Conservation (phyloP, 2,888 invertebrate species). For the Himalopsyche anomala region DNA sequence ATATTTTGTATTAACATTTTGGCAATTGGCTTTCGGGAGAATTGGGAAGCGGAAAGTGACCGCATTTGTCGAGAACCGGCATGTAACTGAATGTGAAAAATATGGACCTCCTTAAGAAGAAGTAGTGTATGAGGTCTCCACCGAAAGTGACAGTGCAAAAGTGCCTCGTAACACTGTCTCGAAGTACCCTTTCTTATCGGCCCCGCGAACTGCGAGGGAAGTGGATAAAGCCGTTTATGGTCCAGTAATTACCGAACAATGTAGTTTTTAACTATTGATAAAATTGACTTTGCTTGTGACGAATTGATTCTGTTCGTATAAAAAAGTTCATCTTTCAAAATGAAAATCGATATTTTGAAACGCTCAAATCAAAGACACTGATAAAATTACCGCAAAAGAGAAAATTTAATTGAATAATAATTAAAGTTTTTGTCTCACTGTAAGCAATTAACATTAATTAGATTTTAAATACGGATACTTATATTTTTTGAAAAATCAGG, state of each 20-base stretch:
- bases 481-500: too few relatives aligned
- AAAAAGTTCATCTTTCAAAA: neutral
- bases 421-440: too few relatives aligned
- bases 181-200: slow-evolving; percentile 35
- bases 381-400: neutral
- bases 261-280: neutral
- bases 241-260: slow-evolving; percentile 1
- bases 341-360: neutral
- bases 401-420: too few relatives aligned
- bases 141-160: slow-evolving; percentile 55
- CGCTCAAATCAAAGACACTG: neutral
- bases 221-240: slow-evolving; percentile 20
- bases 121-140: slow-evolving; percentile 53
- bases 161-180: slow-evolving; percentile 37
- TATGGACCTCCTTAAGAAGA: slow-evolving; percentile 56
- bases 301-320: neutral
- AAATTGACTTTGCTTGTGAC: slow-evolving; percentile 24
- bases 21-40: slow-evolving; percentile 1
- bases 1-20: slow-evolving; percentile 50
- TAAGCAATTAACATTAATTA: too few relatives aligned
- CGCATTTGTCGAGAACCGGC: slow-evolving; percentile 58
- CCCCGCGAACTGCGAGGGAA: slow-evolving; percentile 7
- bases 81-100: slow-evolving; percentile 56
- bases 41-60: slow-evolving; percentile 45
- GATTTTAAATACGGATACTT: too few relatives aligned